Evolutionary conservation across 2,888 invertebrate species (phyloP), one percentile per base, ranked within the genome.

Genomic region (Pammene fasciana): DNA sequence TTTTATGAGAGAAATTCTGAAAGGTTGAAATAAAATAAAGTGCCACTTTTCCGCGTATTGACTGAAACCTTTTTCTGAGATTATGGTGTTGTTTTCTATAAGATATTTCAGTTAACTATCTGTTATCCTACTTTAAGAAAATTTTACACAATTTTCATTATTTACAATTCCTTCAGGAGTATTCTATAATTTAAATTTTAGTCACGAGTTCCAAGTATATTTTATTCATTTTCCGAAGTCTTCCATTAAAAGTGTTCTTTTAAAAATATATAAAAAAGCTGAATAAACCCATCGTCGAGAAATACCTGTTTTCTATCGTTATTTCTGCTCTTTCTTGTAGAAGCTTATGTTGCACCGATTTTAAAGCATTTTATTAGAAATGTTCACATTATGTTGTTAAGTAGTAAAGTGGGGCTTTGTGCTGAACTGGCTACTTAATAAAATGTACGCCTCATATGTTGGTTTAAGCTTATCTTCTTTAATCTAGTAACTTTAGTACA

Each of bases 271-370:
- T 10, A 48, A 50, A 50, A n/a, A n/a, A 18, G 10, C n/a, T n/a
- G 18, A 62, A 62, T 41, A 18, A 41, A 52, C 38, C n/a, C 50
- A 62, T 50, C 62, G 50, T 10, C 41, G 50, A 13, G 26, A 52
- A 62, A 52, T 50, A 41, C 38, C 50, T 52, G 50, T 52, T 50
- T 62, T 62, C 52, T 50, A 41, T 52, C 41, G 52, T 52, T 62
- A 26, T 62, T 62, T 50, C 50, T 62, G 41, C 41, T 13, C 18
- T 34, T 16, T 52, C 62, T 61, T 38, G 48, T 10, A 9, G 52
- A 41, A n/a, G n/a, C 50, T 50, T 62, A 18, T 41, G 6, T 18
- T 50, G 41, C 13, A n/a, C 16, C 3, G 38, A 48, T 62, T 48
- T 46, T 14, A 60, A 36, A 48, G 7, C 16, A 16, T 61, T 62